Conservation (phyloP, 30 jellyfish, hydroid and myxozoan species). For the Sanderia malayensis region DNA sequence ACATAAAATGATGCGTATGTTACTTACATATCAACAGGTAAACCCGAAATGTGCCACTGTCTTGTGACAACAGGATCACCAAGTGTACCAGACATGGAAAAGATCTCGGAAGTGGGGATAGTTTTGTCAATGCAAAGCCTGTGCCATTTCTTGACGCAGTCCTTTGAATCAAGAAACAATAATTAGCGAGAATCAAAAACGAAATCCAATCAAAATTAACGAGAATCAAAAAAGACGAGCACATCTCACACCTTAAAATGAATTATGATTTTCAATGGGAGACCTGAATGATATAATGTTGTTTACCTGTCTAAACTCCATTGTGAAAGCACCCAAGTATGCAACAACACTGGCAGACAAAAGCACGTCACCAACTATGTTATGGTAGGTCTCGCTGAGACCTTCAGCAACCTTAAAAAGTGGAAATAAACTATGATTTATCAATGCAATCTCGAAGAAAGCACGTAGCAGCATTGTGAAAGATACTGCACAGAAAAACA, state of each 20-base stretch:
- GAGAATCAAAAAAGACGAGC: too few species aligned
- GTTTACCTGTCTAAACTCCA: slow-evolving; percentile 61
- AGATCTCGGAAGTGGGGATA: slow-evolving; percentile 48
- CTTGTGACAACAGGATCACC: slow-evolving; percentile 57
- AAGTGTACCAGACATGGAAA: slow-evolving; percentile 48
- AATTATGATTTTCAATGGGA: too few species aligned
- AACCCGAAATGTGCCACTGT: slow-evolving; percentile 66
- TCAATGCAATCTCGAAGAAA: too few species aligned
- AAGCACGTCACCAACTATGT: slow-evolving; percentile 69
- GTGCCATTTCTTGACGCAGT: slow-evolving; percentile 54
- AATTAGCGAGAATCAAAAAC: neutral
- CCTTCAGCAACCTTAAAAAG: slow-evolving; percentile 46
- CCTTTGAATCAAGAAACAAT: neutral
- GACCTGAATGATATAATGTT: too few species aligned
- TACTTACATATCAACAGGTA: slow-evolving; percentile 65
- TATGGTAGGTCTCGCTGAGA: slow-evolving; percentile 53
- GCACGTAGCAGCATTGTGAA: too few species aligned
- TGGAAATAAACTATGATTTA: too few species aligned
- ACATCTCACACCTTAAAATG: too few species aligned
- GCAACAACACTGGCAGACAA: slow-evolving; percentile 71
- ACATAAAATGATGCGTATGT: slow-evolving; percentile 78
- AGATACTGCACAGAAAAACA: too few species aligned
- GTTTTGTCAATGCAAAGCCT: slow-evolving; percentile 24
- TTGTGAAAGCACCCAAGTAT: slow-evolving; percentile 64
- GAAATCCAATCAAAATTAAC: too few species aligned